Percentiles rank a stretch among this genome's conserved stretches.
Evolutionary conservation across 2,113 vertebrate genomes (phyloP).

Genomic region (Trachemys scripta): DNA sequence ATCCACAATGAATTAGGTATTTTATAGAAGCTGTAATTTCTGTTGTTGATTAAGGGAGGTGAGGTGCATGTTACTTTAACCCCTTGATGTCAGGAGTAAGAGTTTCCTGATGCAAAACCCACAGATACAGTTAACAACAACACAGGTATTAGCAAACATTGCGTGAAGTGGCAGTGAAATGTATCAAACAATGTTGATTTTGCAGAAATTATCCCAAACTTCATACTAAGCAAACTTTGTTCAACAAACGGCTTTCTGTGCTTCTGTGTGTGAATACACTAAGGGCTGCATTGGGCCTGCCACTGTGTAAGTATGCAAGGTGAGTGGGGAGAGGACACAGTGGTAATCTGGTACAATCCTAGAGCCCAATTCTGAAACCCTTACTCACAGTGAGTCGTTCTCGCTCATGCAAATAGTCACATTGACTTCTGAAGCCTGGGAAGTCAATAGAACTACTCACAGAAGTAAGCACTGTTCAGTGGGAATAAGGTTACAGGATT

Average conservation of each 20-base stretch:
- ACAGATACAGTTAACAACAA: not conserved
- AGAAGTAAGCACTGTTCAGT: not conserved
- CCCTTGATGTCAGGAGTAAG: not conserved
- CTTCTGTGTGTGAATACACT: not conserved
- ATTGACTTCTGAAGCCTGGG: not conserved
- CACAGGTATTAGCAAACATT: not conserved
- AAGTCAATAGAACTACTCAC: not conserved
- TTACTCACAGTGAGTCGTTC: not conserved
- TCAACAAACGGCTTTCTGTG: not conserved
- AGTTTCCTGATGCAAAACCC: not conserved
- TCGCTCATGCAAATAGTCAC: conserved; percentile 5
- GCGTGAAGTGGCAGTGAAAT: not conserved
- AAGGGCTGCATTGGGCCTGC: not conserved
- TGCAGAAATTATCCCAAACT: not conserved
- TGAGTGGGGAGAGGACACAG: not conserved
- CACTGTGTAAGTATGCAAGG: fast-evolving
- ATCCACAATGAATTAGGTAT: not conserved
- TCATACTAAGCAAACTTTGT: not conserved
- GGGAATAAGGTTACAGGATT: not conserved
- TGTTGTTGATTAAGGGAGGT: conserved; percentile 44
- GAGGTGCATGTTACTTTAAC: not conserved
- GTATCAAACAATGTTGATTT: not conserved
- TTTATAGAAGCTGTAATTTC: conserved; percentile 35
- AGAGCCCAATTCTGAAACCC: conserved; percentile 9
- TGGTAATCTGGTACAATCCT: not conserved